phyloP scores from a whole-genome alignment of 1,140 invertebrate genomes.

The Sitobion miscanthi region DNA sequence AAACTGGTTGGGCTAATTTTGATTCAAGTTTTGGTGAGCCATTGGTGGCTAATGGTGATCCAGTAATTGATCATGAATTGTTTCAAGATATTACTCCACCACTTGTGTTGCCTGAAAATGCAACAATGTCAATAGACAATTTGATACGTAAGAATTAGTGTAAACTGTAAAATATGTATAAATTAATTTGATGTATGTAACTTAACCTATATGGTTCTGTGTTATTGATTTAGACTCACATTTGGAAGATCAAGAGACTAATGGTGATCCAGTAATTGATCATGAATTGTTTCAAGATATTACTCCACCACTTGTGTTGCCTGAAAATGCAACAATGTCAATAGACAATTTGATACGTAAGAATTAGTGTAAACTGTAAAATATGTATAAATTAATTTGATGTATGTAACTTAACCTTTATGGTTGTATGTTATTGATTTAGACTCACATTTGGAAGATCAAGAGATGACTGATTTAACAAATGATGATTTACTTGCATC shows the following conservation, averaged over 20 bases:
- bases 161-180: neutral
- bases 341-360: slow-evolving; percentile 7
- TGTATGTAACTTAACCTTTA: neutral
- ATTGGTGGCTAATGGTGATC: slow-evolving; percentile 9
- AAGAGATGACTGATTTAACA: neutral
- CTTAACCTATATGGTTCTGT: neutral
- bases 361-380: neutral
- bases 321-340: neutral
- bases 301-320: neutral
- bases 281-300: neutral
- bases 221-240: neutral
- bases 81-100: slow-evolving; percentile 21
- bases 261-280: too few species aligned
- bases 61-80: slow-evolving; percentile 1
- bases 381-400: neutral
- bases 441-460: slow-evolving; percentile 1
- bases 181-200: neutral
- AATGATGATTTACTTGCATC: neutral
- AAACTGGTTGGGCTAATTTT: slow-evolving; percentile 54
- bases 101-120: neutral
- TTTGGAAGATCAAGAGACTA: neutral
- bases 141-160: slow-evolving; percentile 7
- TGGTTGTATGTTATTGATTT: neutral
- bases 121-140: neutral
- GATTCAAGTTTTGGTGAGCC: slow-evolving; percentile 49